These are phyloP conservation scores for Rhea americana DNA, from an alignment of 2,113 vertebrate genomes.

Conservation along the genomic window DNA sequence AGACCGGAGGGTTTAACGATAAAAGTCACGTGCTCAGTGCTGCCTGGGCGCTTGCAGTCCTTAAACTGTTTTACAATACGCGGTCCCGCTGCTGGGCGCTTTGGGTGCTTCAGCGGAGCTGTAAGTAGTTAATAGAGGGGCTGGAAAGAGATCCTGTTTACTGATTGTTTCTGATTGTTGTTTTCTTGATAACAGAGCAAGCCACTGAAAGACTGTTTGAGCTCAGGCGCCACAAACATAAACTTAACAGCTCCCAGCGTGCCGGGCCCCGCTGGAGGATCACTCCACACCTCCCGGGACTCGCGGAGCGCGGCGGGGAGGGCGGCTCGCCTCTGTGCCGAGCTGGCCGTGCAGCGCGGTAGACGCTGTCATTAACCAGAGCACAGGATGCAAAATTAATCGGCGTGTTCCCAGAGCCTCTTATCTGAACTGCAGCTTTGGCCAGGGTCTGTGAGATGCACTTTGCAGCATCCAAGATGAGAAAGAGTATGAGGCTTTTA, in stretches of 20 bases:
- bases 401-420: neutral
- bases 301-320: conserved; percentile 73
- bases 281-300: conserved; percentile 78
- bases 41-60: neutral
- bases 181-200: conserved; percentile 82
- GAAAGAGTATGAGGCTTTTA: neutral
- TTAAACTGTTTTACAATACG: neutral
- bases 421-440: neutral
- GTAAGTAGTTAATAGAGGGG: conserved; percentile 68
- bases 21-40: too few species aligned
- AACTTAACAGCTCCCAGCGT: conserved; percentile 77
- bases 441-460: neutral
- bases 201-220: conserved; percentile 81
- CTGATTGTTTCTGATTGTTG: conserved; percentile 79
- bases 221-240: conserved; percentile 84
- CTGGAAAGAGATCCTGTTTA: conserved; percentile 76
- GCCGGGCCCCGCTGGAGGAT: conserved; percentile 73
- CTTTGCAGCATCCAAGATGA: neutral
- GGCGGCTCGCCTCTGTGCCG: conserved; percentile 4
- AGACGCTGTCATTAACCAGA: neutral
- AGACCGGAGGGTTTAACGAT: neutral
- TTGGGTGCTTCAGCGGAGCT: conserved; percentile 11
- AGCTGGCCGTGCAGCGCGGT: neutral
- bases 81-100: neutral
- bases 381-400: neutral